Conservation (phyloP, 1,140 invertebrate genomes). For the Rhyzopertha dominica region DNA sequence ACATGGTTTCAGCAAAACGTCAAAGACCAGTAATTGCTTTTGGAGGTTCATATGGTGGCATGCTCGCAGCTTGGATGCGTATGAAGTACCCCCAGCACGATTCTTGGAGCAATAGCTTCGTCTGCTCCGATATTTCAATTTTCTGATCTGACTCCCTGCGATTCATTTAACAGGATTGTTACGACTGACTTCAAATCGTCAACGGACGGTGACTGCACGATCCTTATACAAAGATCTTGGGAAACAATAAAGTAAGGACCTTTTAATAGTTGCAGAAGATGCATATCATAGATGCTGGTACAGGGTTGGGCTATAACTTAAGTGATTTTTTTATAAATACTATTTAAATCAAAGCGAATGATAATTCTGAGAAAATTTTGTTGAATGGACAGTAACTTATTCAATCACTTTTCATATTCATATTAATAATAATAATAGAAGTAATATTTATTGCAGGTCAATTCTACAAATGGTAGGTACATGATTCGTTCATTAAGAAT, state of each 20-base stretch:
- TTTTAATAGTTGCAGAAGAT: too few species aligned
- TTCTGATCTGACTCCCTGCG: slow-evolving; percentile 71
- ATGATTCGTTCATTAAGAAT: too few species aligned
- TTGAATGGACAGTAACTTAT: too few species aligned
- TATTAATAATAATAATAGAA: too few species aligned
- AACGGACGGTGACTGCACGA: slow-evolving; percentile 57
- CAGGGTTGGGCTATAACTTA: too few species aligned
- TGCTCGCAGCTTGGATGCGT: slow-evolving; percentile 92
- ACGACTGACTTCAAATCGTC: slow-evolving; percentile 67
- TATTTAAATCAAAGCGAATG: too few species aligned
- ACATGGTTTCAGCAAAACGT: slow-evolving; percentile 30
- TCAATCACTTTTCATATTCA: too few species aligned
- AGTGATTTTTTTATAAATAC: too few species aligned
- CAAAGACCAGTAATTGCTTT: slow-evolving; percentile 81
- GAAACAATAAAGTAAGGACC: slow-evolving; percentile 55
- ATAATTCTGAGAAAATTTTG: too few species aligned
- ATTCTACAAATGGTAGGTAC: too few species aligned
- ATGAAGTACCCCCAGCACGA: slow-evolving; percentile 93
- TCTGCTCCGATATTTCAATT: slow-evolving; percentile 95
- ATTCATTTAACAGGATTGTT: slow-evolving; percentile 71
- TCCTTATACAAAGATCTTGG: slow-evolving; percentile 79
- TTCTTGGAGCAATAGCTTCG: slow-evolving; percentile 85
- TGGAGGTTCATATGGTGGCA: slow-evolving; percentile 94
- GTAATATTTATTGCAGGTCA: too few species aligned
- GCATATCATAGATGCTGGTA: too few species aligned